Conservation (phyloP, 2,888 invertebrate species). For the Phyllotreta striolata region DNA sequence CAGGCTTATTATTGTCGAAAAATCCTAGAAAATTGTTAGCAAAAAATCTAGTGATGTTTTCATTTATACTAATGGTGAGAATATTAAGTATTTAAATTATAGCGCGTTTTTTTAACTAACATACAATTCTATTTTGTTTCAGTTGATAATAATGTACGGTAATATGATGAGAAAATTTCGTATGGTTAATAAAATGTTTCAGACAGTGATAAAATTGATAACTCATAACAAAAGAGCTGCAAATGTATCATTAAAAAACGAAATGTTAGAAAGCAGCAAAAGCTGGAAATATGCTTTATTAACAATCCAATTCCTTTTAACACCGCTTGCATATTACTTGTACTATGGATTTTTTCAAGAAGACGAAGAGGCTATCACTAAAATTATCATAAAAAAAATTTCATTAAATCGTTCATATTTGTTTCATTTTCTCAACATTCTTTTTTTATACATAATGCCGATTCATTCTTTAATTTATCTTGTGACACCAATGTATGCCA, state of each 20-base stretch:
- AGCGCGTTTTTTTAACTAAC: not conserved
- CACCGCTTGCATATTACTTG: too few relatives aligned
- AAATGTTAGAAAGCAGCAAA: not conserved
- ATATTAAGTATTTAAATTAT: not conserved
- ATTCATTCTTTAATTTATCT: not conserved
- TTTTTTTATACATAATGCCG: not conserved
- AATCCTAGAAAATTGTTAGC: not conserved
- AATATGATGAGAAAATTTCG: slow-evolving; percentile 17
- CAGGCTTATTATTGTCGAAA: not conserved
- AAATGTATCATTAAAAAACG: not conserved
- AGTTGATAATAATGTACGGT: not conserved
- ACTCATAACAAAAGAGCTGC: not conserved
- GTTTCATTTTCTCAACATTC: not conserved
- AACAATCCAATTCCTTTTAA: too few relatives aligned
- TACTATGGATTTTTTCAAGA: too few relatives aligned
- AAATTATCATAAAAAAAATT: too few relatives aligned
- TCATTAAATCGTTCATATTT: not conserved
- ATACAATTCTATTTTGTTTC: not conserved
- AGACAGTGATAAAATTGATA: not conserved
- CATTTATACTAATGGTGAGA: not conserved
- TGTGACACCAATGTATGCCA: not conserved
- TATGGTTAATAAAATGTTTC: slow-evolving; percentile 6
- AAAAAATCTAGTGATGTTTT: not conserved
- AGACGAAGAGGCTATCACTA: too few relatives aligned
- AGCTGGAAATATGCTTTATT: not conserved